Percentiles rank a stretch among this genome's conserved stretches.
Evolutionary conservation across 2,888 invertebrate genomes (phyloP).

Genomic region (Tineola bisselliella): DNA sequence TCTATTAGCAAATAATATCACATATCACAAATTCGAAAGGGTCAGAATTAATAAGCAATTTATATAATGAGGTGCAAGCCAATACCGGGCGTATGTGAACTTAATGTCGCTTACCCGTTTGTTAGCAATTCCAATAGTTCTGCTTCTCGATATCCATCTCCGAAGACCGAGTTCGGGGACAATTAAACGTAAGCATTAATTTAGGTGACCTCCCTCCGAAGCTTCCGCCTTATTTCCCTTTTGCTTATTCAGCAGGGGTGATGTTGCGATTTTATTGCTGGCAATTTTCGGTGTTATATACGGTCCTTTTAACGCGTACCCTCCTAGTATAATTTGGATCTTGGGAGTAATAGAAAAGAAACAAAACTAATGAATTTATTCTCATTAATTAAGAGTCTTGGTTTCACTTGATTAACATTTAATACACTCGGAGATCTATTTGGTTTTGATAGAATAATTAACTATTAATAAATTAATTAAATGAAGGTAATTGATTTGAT

Average conservation of each 20-base stretch:
- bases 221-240: slow-evolving; percentile 55
- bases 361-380: slow-evolving; percentile 41
- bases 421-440: not conserved
- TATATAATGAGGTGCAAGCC: not conserved
- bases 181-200: slow-evolving; percentile 66
- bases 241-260: slow-evolving; percentile 57
- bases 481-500: not conserved
- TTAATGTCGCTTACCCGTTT: slow-evolving; percentile 10
- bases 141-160: slow-evolving; percentile 31
- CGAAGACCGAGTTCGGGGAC: slow-evolving; percentile 46
- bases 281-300: slow-evolving; percentile 57
- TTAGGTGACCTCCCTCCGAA: slow-evolving; percentile 40
- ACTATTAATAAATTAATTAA: not conserved
- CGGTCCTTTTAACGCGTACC: slow-evolving; percentile 51
- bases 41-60: not conserved
- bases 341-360: slow-evolving; percentile 48
- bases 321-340: slow-evolving; percentile 49
- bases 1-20: no score
- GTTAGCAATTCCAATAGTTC: slow-evolving; percentile 11
- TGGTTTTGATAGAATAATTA: not conserved
- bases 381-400: slow-evolving; percentile 25
- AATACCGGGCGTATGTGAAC: not conserved
- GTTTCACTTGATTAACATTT: slow-evolving; percentile 1
- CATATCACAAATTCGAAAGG: not conserved
- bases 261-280: slow-evolving; percentile 57